These are phyloP conservation scores for Drosophila phalerata DNA, from an alignment of 2,888 invertebrate species.

Conservation along the genomic window DNA sequence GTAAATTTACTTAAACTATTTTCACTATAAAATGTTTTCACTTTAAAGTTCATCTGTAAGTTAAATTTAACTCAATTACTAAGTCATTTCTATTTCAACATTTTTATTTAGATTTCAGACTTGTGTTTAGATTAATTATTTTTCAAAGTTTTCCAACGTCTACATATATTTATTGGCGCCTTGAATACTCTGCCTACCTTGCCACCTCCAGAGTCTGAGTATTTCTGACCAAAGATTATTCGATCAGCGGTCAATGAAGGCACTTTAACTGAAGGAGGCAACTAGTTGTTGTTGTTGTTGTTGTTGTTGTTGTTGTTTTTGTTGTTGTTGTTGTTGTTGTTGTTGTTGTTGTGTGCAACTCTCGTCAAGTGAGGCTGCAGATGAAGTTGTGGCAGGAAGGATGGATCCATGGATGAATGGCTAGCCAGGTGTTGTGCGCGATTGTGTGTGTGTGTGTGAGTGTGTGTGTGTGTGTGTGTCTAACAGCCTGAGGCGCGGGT, in stretches of 20 bases:
- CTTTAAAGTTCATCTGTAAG: too few species aligned
- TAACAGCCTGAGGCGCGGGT: constrained; percentile 40
- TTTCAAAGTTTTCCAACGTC: too few species aligned
- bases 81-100: too few species aligned
- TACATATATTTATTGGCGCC: constrained; percentile 23
- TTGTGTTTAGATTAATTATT: too few species aligned
- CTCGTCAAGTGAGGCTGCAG: constrained; percentile 21
- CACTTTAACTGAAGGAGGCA: background rate
- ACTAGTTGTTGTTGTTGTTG: too few species aligned
- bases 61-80: too few species aligned
- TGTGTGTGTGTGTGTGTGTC: constrained; percentile 4
- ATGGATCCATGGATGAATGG: background rate
- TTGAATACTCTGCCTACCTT: background rate
- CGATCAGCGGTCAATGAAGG: constrained; percentile 23
- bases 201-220: background rate
- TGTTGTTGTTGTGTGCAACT: constrained; percentile 2
- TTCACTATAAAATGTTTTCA: too few species aligned
- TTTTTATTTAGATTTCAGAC: too few species aligned
- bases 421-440: constrained; percentile 28
- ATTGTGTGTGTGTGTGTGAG: background rate
- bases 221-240: background rate
- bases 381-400: constrained; percentile 12
- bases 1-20: too few species aligned
- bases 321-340: too few species aligned
- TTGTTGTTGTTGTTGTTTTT: too few species aligned